phyloP scores from a whole-genome alignment of 2,113 vertebrate species.

The Malurus melanocephalus region DNA sequence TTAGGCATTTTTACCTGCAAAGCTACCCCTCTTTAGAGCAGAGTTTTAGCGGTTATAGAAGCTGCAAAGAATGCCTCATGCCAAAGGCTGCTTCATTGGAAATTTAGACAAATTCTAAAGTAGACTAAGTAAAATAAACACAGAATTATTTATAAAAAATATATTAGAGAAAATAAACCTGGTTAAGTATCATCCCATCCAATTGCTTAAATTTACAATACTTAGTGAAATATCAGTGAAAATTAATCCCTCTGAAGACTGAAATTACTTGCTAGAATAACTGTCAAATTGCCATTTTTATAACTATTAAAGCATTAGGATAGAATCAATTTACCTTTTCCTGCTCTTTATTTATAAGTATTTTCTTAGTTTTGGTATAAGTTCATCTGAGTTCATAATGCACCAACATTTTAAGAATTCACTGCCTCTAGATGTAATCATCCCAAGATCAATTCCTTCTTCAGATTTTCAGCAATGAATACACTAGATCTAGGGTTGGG shows the following conservation, averaged over 20 bases:
- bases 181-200: not conserved
- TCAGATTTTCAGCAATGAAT: conserved; percentile 16
- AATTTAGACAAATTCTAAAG: not conserved
- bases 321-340: not conserved
- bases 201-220: not conserved
- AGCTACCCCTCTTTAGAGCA: not conserved
- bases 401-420: not conserved
- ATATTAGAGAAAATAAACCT: not conserved
- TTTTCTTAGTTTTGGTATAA: not conserved
- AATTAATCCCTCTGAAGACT: not conserved
- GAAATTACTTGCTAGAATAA: not conserved
- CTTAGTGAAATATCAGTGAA: not conserved
- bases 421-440: not conserved
- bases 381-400: not conserved
- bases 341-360: not conserved
- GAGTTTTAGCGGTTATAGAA: not conserved
- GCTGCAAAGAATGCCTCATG: not conserved
- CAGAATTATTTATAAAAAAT: not conserved
- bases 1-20: not conserved
- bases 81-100: not conserved
- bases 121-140: not conserved
- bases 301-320: not conserved
- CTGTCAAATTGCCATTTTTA: not conserved
- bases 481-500: not conserved
- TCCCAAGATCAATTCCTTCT: not conserved